A percentile compares a stretch with the other conserved stretches of the same genome.
Evolutionary conservation across 2,888 invertebrate species (phyloP).

Genomic region (Caenorhabditis angaria): DNA sequence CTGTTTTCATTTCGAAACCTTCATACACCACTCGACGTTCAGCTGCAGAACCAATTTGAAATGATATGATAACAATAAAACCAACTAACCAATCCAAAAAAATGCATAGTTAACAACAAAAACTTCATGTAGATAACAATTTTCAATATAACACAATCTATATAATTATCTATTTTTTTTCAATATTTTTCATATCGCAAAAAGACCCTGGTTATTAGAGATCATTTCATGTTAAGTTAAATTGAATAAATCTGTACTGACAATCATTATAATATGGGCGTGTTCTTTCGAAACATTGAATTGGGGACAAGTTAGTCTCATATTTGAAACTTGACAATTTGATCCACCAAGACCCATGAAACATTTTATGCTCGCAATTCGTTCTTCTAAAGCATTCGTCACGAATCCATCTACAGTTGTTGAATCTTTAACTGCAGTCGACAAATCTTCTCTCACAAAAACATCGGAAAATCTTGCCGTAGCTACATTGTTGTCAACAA

Average conservation of each 20-base stretch:
- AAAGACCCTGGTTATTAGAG: not conserved
- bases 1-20: constrained; percentile 23
- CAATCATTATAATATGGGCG: constrained; percentile 49
- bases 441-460: constrained; percentile 49
- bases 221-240: constrained; percentile 12
- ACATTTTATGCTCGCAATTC: constrained; percentile 34
- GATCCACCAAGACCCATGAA: constrained; percentile 30
- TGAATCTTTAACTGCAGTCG: constrained; percentile 46
- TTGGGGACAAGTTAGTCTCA: constrained; percentile 44
- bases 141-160: not conserved
- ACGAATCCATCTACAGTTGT: constrained; percentile 51
- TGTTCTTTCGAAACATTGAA: constrained; percentile 54
- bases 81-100: too few species aligned
- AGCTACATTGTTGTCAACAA: constrained; percentile 23
- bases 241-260: constrained; percentile 42
- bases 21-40: not conserved
- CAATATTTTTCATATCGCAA: not conserved
- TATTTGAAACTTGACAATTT: constrained; percentile 35
- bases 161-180: not conserved
- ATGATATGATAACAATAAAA: too few species aligned
- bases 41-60: not conserved
- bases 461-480: constrained; percentile 48
- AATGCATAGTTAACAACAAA: not conserved
- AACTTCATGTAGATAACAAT: not conserved
- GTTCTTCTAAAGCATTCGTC: constrained; percentile 42